phyloP scores from a whole-genome alignment of 2,888 invertebrate species.

The Chromoteleia sp. region DNA sequence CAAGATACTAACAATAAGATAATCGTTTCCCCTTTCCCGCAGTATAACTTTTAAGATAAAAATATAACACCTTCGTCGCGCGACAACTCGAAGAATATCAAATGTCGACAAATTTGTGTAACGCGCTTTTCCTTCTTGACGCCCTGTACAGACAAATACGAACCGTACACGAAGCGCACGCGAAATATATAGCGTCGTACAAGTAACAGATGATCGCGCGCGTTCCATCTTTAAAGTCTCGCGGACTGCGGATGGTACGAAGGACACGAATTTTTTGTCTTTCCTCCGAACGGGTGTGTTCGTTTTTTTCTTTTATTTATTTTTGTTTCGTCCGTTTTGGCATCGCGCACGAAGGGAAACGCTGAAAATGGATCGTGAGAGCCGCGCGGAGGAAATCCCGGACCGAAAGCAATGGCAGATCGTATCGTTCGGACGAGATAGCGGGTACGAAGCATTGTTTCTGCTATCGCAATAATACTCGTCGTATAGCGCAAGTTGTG shows the following conservation, averaged over 20 bases:
- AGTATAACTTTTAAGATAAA: too few relatives aligned
- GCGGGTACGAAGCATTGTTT: constrained; percentile 75
- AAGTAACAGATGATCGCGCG: too few relatives aligned
- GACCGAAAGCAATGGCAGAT: constrained; percentile 74
- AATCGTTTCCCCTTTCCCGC: too few relatives aligned
- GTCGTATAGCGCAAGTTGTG: constrained; percentile 70
- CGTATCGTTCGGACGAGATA: constrained; percentile 74
- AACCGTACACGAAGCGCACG: too few relatives aligned
- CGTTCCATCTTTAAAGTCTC: constrained; percentile 4
- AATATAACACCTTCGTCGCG: too few relatives aligned
- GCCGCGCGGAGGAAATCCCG: constrained; percentile 68
- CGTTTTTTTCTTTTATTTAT: constrained; percentile 4
- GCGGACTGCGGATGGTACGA: background rate
- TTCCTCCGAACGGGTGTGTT: constrained; percentile 19
- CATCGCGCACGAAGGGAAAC: constrained; percentile 62
- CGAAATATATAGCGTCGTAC: too few relatives aligned
- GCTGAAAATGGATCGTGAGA: constrained; percentile 70
- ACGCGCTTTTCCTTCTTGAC: too few relatives aligned
- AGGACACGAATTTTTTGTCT: constrained; percentile 18
- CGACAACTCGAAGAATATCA: too few relatives aligned
- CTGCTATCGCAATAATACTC: constrained; percentile 76
- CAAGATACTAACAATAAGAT: too few relatives aligned
- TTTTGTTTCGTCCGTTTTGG: constrained; percentile 31
- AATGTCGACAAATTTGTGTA: too few relatives aligned
- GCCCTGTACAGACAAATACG: too few relatives aligned